Percentiles rank a stretch among this genome's conserved stretches.
phyloP scores from a whole-genome alignment of 2,888 invertebrate species.

The Hirudinaria manillensis region DNA sequence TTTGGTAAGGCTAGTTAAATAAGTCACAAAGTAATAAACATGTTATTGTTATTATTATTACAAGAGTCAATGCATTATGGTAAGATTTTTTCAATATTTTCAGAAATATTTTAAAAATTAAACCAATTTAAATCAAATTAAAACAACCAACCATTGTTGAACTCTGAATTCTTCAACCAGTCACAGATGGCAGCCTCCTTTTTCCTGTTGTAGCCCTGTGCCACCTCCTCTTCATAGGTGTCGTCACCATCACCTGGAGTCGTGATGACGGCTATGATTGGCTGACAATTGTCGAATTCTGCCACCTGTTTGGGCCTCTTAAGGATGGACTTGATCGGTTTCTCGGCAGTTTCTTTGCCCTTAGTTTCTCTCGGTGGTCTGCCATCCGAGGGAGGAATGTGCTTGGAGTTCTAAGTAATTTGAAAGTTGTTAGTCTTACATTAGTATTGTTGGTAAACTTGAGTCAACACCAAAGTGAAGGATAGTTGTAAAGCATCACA shows the following conservation, averaged over 20 bases:
- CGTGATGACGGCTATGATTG: slow-evolving; percentile 28
- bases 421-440: too few species aligned
- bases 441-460: too few species aligned
- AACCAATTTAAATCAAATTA: too few species aligned
- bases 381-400: not conserved
- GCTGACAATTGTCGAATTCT: not conserved
- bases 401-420: too few species aligned
- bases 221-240: not conserved
- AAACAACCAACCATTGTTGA: too few species aligned
- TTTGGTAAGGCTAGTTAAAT: not conserved
- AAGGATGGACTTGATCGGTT: slow-evolving; percentile 24
- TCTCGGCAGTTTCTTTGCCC: not conserved
- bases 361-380: not conserved
- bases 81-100: too few species aligned
- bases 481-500: too few species aligned
- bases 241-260: slow-evolving; percentile 28
- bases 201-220: slow-evolving; percentile 6
- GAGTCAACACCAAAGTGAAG: too few species aligned
- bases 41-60: not conserved
- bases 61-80: not conserved
- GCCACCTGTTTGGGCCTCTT: slow-evolving; percentile 18
- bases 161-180: slow-evolving; percentile 9
- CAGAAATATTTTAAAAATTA: too few species aligned
- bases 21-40: not conserved
- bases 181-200: slow-evolving; percentile 18